Evolutionary conservation across 2,888 invertebrate genomes (phyloP).

Genomic region (Dasypogon diadema): DNA sequence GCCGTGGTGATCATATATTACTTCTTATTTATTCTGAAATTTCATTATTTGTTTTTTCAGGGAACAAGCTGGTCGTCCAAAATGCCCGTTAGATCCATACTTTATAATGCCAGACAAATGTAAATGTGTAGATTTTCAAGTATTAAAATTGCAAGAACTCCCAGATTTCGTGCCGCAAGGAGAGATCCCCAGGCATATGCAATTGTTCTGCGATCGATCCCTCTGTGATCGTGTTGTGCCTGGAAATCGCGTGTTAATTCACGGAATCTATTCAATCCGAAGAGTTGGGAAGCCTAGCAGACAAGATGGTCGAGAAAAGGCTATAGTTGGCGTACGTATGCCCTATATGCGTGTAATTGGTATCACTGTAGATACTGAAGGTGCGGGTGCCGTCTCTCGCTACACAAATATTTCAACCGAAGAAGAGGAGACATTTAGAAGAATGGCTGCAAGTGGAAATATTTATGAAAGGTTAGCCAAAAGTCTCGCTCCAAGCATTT

Average conservation of each 20-base stretch:
- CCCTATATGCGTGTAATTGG: constrained; percentile 97
- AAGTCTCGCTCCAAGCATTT: constrained; percentile 98
- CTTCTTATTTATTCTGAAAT: too few species aligned
- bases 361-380: constrained; percentile 86
- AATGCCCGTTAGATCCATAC: constrained; percentile 97
- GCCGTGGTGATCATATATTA: too few species aligned
- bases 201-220: constrained; percentile 91
- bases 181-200: constrained; percentile 96
- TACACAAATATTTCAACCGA: constrained; percentile 72
- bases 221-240: constrained; percentile 96
- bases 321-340: constrained; percentile 89
- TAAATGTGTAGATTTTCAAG: constrained; percentile 97
- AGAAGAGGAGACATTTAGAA: constrained; percentile 75
- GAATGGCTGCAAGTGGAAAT: constrained; percentile 86
- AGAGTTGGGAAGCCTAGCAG: constrained; percentile 78
- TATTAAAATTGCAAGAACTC: constrained; percentile 95
- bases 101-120: constrained; percentile 99
- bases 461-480: constrained; percentile 89
- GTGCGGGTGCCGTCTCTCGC: constrained; percentile 75
- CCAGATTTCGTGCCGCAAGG: constrained; percentile 93
- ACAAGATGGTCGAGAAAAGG: constrained; percentile 80
- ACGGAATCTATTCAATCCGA: constrained; percentile 97
- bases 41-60: constrained; percentile 73
- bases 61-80: constrained; percentile 91
- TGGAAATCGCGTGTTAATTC: constrained; percentile 91